A percentile compares a stretch with the other conserved stretches of the same genome.
phyloP scores from a whole-genome alignment of 2,888 invertebrate genomes.

The Drosophila atroscutellata region DNA sequence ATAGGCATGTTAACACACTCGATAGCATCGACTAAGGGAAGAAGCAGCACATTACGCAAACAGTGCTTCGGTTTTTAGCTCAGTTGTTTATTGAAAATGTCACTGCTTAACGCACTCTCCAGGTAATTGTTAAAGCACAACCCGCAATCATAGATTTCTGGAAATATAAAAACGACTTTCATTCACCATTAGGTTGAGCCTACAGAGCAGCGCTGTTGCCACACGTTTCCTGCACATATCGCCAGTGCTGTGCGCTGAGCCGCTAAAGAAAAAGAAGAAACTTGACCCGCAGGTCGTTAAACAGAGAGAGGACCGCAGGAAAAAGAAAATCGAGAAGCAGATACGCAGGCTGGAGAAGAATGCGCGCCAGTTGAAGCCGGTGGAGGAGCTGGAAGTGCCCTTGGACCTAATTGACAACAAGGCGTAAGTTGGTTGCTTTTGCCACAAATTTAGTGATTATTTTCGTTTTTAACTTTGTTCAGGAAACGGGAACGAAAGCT shows the following conservation, averaged over 20 bases:
- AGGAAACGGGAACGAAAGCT: constrained; percentile 86
- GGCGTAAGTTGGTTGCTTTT: constrained; percentile 50
- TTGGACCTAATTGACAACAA: constrained; percentile 85
- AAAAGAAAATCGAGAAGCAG: constrained; percentile 93
- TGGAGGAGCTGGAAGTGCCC: constrained; percentile 93
- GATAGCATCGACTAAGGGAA: constrained; percentile 12
- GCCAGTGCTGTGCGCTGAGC: constrained; percentile 88
- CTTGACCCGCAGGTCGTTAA: constrained; percentile 92
- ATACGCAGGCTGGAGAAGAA: constrained; percentile 93
- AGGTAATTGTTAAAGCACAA: constrained; percentile 55
- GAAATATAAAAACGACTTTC: not conserved
- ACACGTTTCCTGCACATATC: constrained; percentile 74
- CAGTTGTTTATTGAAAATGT: constrained; percentile 65
- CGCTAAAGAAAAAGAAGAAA: constrained; percentile 95
- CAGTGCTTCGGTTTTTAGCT: constrained; percentile 18
- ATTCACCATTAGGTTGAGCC: constrained; percentile 54
- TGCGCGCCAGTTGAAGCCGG: constrained; percentile 93
- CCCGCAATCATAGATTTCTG: not conserved
- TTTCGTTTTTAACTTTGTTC: not conserved
- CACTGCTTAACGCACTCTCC: constrained; percentile 63
- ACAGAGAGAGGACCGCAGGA: constrained; percentile 92
- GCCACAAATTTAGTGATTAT: too few relatives aligned
- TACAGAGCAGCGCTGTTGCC: constrained; percentile 45
- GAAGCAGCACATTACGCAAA: constrained; percentile 67
- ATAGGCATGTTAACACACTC: constrained; percentile 10